Evolutionary conservation across 2,888 invertebrate genomes (phyloP), one percentile per base, ranked within the genome.

Genomic region (Sphaerophoria taeniata): DNA sequence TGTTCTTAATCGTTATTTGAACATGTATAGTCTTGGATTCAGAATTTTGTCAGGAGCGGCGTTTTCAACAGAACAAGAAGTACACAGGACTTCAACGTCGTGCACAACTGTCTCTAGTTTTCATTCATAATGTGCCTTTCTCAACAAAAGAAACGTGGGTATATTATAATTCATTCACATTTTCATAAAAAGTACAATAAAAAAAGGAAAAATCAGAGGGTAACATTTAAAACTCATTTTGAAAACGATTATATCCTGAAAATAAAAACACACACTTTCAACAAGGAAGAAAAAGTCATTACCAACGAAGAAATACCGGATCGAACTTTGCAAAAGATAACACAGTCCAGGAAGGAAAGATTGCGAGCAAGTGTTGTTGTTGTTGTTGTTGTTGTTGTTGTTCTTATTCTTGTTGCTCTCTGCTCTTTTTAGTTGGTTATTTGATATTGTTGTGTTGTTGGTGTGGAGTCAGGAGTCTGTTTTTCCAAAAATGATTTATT

Each of bases 401-500:
- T 58, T 65, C 36, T 14, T 56, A 33, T 24, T 63, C 6, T 47
- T 34, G 14, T 33, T 45, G 16, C 24, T 24, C 24, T 24, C 24
- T 24, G 24, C 24, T 24, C 24, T 24, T 24, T 24, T 24, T 24
- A 24, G 34, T 14, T 65, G 11, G 49, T 24, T 2, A 24, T 9
- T 16, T 55, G 51, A 12, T 58, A 31, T n/a, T n/a, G n/a, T 14
- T 45, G 36, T 14, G 4, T 6, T 45, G 2, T 6, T 43, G 51
- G 3, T 14, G 3, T 14, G 58, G 12, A 33, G 47, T 4, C 9
- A 31, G 34, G 61, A 51, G 53, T 4, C 11, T 76, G 58, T 85
- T 76, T 85, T 85, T 77, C 65, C 81, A 73, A 85, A 85, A 81
- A 85, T 85, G 85, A 85, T 85, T 85, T 85, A 85, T 85, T 77